Conservation (phyloP, 37 sponge, comb jelly and placozoan species). For the Oopsacas minuta region DNA sequence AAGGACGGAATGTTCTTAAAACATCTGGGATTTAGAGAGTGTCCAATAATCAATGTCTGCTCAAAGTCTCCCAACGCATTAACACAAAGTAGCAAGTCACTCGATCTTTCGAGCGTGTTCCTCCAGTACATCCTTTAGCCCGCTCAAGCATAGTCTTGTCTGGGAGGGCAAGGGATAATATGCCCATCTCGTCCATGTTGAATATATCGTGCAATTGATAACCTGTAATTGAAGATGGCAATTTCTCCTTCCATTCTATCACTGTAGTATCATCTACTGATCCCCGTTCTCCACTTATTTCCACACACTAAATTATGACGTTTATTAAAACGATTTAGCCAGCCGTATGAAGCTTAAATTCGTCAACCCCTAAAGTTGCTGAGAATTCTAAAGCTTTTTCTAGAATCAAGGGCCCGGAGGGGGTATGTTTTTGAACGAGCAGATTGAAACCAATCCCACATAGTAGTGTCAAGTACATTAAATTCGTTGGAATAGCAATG, state of each 20-base stretch:
- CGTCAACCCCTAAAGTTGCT: background rate
- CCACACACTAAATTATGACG: background rate
- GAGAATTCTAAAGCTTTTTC: conserved; percentile 10
- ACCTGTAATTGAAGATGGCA: background rate
- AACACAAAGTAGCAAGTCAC: background rate
- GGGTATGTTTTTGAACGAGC: background rate
- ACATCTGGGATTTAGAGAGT: too few species aligned
- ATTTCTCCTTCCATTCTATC: background rate
- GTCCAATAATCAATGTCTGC: too few species aligned
- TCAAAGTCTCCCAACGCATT: background rate
- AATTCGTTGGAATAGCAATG: conserved; percentile 12
- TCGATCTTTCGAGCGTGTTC: background rate
- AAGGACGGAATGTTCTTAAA: background rate
- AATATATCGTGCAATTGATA: background rate
- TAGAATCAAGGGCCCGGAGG: background rate
- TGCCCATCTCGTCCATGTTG: too few species aligned
- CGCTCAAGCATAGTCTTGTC: background rate
- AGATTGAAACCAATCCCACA: conserved; percentile 16
- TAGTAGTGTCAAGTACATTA: background rate
- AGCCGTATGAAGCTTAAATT: background rate
- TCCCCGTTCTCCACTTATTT: background rate
- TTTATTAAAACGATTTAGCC: background rate
- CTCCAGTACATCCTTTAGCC: background rate
- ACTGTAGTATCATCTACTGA: background rate
- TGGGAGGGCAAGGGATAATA: background rate